Percentiles rank a stretch among this genome's conserved stretches.
These are phyloP conservation scores for Hyaena hyaena DNA, from an alignment of 2,113 vertebrate genomes.

Conservation along the genomic window DNA sequence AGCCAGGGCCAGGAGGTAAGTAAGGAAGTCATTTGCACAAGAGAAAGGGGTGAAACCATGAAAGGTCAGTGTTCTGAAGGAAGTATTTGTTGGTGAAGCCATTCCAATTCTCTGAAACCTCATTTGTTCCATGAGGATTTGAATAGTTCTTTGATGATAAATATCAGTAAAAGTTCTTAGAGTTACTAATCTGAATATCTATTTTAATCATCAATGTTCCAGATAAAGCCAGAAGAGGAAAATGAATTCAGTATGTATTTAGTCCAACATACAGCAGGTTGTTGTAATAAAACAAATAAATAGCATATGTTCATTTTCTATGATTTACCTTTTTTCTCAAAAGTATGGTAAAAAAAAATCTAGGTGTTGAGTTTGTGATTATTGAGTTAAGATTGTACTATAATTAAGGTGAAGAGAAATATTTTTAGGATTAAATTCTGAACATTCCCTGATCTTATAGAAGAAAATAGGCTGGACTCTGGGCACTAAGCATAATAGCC, in stretches of 20 bases:
- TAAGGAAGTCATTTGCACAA: not conserved
- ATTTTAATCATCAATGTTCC: not conserved
- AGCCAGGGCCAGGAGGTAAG: not conserved
- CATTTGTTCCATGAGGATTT: not conserved
- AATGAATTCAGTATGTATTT: not conserved
- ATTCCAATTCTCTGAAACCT: not conserved
- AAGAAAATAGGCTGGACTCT: not conserved
- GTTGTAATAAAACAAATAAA: not conserved
- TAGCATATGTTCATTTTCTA: not conserved
- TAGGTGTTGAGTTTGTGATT: not conserved
- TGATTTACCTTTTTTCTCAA: not conserved
- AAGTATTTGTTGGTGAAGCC: not conserved
- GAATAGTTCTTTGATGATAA: not conserved
- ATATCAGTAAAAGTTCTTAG: not conserved
- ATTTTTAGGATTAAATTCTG: not conserved
- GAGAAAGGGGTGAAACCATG: not conserved
- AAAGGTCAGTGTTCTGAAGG: not conserved
- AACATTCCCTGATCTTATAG: not conserved
- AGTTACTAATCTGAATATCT: not conserved
- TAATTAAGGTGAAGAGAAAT: constrained; percentile 10
- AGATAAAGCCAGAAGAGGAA: not conserved
- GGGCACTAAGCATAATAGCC: not conserved
- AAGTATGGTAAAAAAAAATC: not conserved
- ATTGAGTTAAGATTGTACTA: not conserved
- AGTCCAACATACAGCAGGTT: not conserved